These are phyloP conservation scores for Phylloscopus whistleri DNA, from an alignment of 2,113 vertebrate species.

Conservation along the genomic window DNA sequence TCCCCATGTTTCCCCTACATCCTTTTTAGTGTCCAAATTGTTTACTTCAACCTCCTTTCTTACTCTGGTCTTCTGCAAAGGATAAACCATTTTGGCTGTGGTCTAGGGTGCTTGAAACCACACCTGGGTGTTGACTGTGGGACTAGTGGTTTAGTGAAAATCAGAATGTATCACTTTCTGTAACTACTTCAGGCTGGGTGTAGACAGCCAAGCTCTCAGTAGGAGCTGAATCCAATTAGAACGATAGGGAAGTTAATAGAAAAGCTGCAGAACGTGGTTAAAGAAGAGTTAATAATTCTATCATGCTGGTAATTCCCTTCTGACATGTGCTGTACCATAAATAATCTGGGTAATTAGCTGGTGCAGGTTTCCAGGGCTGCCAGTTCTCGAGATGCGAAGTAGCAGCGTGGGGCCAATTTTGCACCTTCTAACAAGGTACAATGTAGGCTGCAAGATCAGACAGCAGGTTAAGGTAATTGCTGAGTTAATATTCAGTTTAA, in stretches of 20 bases:
- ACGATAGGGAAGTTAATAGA: background rate
- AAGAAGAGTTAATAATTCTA: conserved; percentile 45
- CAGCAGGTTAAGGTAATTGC: conserved; percentile 1
- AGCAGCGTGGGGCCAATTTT: background rate
- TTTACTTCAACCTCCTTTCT: background rate
- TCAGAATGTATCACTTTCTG: conserved; percentile 19
- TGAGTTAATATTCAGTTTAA: conserved; percentile 17
- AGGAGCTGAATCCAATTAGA: conserved; percentile 35
- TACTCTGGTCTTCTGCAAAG: background rate
- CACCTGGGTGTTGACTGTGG: background rate
- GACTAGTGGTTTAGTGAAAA: background rate
- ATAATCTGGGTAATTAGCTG: conserved; percentile 58
- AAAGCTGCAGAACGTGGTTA: background rate
- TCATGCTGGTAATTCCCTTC: conserved; percentile 55
- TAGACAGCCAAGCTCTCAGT: background rate
- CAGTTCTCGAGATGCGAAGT: background rate
- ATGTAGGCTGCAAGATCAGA: conserved; percentile 3
- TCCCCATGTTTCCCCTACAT: rapidly evolving
- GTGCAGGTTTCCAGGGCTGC: conserved; percentile 43
- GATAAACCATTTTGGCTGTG: background rate
- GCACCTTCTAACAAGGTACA: background rate
- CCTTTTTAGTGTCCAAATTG: background rate
- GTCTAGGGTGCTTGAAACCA: background rate
- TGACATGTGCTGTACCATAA: conserved; percentile 54
- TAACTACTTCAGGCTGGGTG: background rate